phyloP scores from a whole-genome alignment of 2,888 invertebrate genomes.

The Phorcus lineatus region DNA sequence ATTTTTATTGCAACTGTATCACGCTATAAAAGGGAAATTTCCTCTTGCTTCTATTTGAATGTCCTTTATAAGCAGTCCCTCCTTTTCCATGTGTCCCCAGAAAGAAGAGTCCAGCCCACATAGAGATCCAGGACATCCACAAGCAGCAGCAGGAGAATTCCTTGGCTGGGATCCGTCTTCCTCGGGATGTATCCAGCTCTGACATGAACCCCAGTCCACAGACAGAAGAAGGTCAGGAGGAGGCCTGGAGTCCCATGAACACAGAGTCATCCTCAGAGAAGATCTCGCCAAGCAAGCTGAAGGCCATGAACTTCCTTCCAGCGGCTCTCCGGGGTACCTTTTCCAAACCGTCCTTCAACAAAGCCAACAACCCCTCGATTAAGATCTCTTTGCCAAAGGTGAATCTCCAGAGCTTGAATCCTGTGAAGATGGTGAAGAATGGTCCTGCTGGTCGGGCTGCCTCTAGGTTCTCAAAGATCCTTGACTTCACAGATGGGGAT shows the following conservation, averaged over 20 bases:
- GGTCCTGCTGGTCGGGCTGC: slow-evolving; percentile 31
- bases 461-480: slow-evolving; percentile 17
- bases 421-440: slow-evolving; percentile 75
- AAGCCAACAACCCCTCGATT: not conserved
- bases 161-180: slow-evolving; percentile 61
- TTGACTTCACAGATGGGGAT: slow-evolving; percentile 16
- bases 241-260: slow-evolving; percentile 5
- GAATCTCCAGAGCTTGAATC: slow-evolving; percentile 81
- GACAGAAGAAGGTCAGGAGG: not conserved
- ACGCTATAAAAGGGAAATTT: too few relatives aligned
- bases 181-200: slow-evolving; percentile 61
- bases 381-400: slow-evolving; percentile 36
- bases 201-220: slow-evolving; percentile 35
- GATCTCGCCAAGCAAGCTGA: not conserved
- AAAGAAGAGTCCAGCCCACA: slow-evolving; percentile 63
- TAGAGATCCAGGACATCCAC: slow-evolving; percentile 67
- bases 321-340: not conserved
- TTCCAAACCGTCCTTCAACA: slow-evolving; percentile 29
- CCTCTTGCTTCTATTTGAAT: too few relatives aligned
- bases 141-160: slow-evolving; percentile 68
- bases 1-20: too few relatives aligned
- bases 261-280: not conserved
- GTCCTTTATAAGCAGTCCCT: too few relatives aligned
- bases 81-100: slow-evolving; percentile 44
- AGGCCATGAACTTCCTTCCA: slow-evolving; percentile 27